A percentile compares a stretch with the other conserved stretches of the same genome.
phyloP scores from a whole-genome alignment of 2,113 vertebrate genomes.

The Vidua macroura region DNA sequence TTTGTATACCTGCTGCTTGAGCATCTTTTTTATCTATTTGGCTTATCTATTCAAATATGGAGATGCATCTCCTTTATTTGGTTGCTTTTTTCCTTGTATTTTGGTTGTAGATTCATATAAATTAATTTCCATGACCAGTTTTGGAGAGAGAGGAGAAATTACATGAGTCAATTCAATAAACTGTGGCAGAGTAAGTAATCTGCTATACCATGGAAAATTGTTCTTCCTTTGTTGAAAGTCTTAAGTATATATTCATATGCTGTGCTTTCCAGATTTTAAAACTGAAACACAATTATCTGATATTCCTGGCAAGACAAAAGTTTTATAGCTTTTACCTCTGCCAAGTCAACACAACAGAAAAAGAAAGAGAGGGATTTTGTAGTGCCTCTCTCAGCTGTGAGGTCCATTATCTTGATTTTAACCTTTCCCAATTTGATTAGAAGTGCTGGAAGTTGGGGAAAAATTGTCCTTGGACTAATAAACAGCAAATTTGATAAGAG shows the following conservation, averaged over 20 bases:
- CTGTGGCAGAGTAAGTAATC: background rate
- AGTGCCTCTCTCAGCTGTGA: background rate
- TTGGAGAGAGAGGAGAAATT: background rate
- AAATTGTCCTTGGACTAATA: conserved; percentile 12
- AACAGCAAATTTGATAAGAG: background rate
- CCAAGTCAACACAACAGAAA: background rate
- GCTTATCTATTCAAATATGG: background rate
- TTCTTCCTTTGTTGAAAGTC: background rate
- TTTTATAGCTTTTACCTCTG: background rate
- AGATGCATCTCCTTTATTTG: background rate
- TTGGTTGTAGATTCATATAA: background rate
- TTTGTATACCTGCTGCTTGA: background rate
- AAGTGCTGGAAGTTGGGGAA: background rate
- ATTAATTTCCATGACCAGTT: background rate
- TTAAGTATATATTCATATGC: background rate
- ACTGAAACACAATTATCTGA: background rate
- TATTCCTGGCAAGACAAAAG: background rate
- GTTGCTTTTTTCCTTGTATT: background rate
- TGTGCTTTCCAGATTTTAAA: background rate
- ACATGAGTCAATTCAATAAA: background rate
- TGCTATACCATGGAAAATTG: background rate
- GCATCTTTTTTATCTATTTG: background rate
- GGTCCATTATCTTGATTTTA: background rate
- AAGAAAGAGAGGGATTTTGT: background rate
- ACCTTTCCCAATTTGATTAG: background rate